phyloP scores from a whole-genome alignment of 2,888 invertebrate genomes.

The Drosophila limbata region DNA sequence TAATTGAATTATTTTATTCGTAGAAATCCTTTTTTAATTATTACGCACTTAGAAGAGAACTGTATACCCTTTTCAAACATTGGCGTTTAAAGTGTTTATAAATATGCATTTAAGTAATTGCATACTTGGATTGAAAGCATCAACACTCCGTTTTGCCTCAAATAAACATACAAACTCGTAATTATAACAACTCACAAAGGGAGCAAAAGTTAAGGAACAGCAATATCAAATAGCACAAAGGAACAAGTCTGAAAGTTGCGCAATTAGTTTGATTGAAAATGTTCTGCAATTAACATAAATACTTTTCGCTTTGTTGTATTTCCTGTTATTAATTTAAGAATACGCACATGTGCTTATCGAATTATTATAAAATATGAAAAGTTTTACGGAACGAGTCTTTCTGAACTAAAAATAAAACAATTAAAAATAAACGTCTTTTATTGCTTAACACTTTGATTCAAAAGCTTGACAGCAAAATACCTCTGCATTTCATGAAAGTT shows the following conservation, averaged over 20 bases:
- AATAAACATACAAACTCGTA: not conserved
- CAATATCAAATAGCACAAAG: not conserved
- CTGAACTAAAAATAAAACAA: not conserved
- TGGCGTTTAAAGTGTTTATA: not conserved
- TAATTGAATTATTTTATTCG: conserved; percentile 26
- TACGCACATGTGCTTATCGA: conserved; percentile 12
- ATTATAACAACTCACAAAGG: not conserved
- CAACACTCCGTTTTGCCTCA: conserved; percentile 17
- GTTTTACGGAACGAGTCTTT: not conserved
- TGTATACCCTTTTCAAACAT: too few species aligned
- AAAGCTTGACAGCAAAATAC: not conserved
- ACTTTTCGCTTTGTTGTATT: conserved; percentile 4
- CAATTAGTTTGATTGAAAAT: conserved; percentile 71
- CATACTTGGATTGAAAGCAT: conserved; percentile 21
- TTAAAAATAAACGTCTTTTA: not conserved
- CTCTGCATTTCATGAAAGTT: conserved; percentile 6
- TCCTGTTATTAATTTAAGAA: not conserved
- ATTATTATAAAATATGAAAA: not conserved
- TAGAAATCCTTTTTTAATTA: not conserved
- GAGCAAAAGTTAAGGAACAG: conserved; percentile 12
- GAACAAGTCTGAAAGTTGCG: conserved; percentile 19
- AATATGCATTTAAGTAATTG: conserved; percentile 6
- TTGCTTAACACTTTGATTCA: not conserved
- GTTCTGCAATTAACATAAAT: conserved; percentile 59
- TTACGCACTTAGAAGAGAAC: not conserved